Evolutionary conservation across 2,113 vertebrate species (phyloP).

Genomic region (Corynorhinus townsendii): DNA sequence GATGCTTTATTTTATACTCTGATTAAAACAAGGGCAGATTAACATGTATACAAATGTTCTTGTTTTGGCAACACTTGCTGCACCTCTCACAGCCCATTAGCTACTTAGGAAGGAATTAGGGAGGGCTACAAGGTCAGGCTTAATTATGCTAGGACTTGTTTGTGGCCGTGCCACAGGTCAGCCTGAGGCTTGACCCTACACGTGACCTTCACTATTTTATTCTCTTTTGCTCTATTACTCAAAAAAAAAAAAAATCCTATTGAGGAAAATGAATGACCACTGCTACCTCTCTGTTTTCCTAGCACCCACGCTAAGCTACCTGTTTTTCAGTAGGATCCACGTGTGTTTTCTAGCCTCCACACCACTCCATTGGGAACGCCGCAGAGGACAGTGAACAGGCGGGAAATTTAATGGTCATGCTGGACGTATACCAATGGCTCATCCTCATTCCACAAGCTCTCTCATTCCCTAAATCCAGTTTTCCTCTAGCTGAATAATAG

Average conservation of each 20-base stretch:
- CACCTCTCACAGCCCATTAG: too few species aligned
- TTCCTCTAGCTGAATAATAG: neutral
- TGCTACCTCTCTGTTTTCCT: neutral
- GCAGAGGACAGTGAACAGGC: neutral
- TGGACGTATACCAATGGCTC: neutral
- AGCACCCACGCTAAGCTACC: neutral
- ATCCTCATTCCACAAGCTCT: neutral
- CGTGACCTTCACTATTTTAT: neutral
- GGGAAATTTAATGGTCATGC: neutral
- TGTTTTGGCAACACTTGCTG: too few species aligned
- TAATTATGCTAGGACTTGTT: too few species aligned
- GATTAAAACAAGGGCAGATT: too few species aligned
- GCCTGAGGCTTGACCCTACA: too few species aligned
- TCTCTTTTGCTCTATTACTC: neutral
- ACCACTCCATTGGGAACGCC: accelerated
- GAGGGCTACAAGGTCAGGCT: too few species aligned
- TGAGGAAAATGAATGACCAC: neutral
- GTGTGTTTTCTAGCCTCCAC: neutral
- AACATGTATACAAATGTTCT: too few species aligned
- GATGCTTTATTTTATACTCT: too few species aligned
- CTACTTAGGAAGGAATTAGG: too few species aligned
- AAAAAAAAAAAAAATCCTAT: neutral
- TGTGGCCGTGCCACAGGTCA: too few species aligned
- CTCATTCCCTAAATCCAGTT: neutral
- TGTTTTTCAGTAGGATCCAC: neutral